Base-by-base conservation (phyloP, 2,888 invertebrate species). In the Argynnis bischoffii region DNA sequence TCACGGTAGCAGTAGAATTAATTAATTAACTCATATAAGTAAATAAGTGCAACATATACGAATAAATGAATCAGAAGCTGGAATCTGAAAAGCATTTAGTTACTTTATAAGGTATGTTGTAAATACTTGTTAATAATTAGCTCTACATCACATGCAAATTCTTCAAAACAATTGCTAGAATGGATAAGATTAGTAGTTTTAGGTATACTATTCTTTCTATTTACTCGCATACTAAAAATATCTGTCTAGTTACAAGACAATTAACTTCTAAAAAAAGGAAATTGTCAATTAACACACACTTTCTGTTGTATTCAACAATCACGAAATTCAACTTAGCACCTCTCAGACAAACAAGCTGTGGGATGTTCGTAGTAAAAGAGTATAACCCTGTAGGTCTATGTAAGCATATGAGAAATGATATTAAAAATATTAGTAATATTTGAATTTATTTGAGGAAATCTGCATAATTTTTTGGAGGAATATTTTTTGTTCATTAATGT, bases 281-380 rank as follows among this genome's bases (percentile, higher is more conserved):
- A 85, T 85, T 82, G 81, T 77, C 80, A 84, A 86, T 88, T 86
- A 77, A 83, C 86, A 83, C 79, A 78, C 81, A 85, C 83, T 86
- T 86, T 85, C 83, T 79, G 76, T 75, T 77, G 78, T 81, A 85
- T 86, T 85, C 81, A 82, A 80, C 81, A 81, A 84, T 87, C 90
- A 91, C 89, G 91, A 84, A 86, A 80, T 78, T 76, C 77, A 77
- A 81, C 81, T 92, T 91, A 91, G 84, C 90, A 90, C 88, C 87
- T 87, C 18, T 35, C 55, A 41, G 50, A 50, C 66, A 66, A 66
- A 66, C 60, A 61, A 61, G 54, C 54, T 61, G 41, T 18, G 50
- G 55, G 60, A 55, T 55, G n/a, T 51, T 54, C 47, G 55, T n/a
- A 21, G 53, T 13, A 55, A 54, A 55, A 55, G 48, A 55, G 35